Conservation (phyloP, 30 jellyfish, hydroid and myxozoan species). For the Sanderia malayensis region DNA sequence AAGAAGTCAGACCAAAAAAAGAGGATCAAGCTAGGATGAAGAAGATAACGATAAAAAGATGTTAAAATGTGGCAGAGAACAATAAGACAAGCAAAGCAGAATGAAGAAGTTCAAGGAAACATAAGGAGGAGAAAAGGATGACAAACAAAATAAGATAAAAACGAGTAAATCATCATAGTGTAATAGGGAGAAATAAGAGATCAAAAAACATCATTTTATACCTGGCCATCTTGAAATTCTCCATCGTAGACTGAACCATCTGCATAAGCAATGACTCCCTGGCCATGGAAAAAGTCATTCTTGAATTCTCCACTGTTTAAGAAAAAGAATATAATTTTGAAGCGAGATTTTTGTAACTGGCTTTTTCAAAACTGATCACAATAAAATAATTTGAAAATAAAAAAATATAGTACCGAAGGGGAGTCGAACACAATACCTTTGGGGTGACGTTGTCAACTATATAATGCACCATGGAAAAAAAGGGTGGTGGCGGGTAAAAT, state of each 20-base stretch:
- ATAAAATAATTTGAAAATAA: not conserved
- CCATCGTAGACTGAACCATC: conserved; percentile 79
- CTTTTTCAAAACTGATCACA: not conserved
- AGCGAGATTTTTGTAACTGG: too few species aligned
- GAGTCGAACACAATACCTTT: not conserved
- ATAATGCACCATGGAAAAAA: not conserved
- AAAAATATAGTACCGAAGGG: not conserved
- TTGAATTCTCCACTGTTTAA: conserved; percentile 69
- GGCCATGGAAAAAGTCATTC: conserved; percentile 60
- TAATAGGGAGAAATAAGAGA: too few species aligned
- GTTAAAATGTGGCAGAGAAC: not conserved
- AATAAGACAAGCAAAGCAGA: not conserved
- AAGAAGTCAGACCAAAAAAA: not conserved
- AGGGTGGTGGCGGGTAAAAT: not conserved
- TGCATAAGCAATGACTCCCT: conserved; percentile 56
- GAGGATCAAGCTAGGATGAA: not conserved
- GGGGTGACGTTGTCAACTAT: not conserved
- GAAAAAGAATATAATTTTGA: too few species aligned
- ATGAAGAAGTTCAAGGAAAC: not conserved
- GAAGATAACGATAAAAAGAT: not conserved
- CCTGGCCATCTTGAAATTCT: conserved; percentile 82
- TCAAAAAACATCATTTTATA: too few species aligned
- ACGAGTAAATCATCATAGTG: too few species aligned
- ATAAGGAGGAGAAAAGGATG: not conserved
- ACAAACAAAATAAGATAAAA: not conserved